phyloP scores from a whole-genome alignment of 2,113 vertebrate species.

The Calonectris borealis region DNA sequence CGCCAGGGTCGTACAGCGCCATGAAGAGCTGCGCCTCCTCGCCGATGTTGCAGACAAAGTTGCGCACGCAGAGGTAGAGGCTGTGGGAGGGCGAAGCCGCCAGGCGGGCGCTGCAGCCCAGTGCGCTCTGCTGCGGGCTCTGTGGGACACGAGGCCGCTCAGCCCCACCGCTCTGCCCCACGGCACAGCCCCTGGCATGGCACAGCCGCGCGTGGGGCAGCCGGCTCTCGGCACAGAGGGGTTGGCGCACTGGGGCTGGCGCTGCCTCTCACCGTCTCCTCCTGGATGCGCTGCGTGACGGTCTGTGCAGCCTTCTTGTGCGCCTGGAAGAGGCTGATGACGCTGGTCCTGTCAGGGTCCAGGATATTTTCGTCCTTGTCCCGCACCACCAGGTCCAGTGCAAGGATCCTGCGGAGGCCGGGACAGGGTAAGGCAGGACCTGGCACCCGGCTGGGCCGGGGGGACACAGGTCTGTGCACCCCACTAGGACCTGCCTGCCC shows the following conservation, averaged over 20 bases:
- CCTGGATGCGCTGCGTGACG: slow-evolving; percentile 33
- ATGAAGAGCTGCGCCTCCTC: slow-evolving; percentile 70
- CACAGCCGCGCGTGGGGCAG: rapidly evolving
- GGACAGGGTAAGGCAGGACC: background rate
- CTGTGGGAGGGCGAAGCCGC: background rate
- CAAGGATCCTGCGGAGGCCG: background rate
- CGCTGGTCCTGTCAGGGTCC: slow-evolving; percentile 52
- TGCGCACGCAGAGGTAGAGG: slow-evolving; percentile 64
- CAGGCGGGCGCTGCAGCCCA: background rate
- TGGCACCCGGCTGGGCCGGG: rapidly evolving
- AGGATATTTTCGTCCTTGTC: slow-evolving; percentile 61
- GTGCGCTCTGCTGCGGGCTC: background rate
- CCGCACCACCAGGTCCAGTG: slow-evolving; percentile 61
- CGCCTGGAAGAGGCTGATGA: slow-evolving; percentile 64
- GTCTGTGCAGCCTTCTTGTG: background rate
- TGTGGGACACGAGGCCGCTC: background rate
- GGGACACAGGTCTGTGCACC: rapidly evolving
- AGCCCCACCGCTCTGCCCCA: background rate
- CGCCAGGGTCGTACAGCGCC: slow-evolving; percentile 47
- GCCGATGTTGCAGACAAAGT: slow-evolving; percentile 66
- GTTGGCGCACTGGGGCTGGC: rapidly evolving
- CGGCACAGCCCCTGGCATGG: rapidly evolving
- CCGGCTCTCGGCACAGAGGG: rapidly evolving
- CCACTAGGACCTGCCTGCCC: too few species aligned
- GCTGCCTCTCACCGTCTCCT: slow-evolving; percentile 41